Percentiles rank a stretch among this genome's conserved stretches.
phyloP scores from a whole-genome alignment of 2,888 invertebrate species.

The Plagodis pulveraria region DNA sequence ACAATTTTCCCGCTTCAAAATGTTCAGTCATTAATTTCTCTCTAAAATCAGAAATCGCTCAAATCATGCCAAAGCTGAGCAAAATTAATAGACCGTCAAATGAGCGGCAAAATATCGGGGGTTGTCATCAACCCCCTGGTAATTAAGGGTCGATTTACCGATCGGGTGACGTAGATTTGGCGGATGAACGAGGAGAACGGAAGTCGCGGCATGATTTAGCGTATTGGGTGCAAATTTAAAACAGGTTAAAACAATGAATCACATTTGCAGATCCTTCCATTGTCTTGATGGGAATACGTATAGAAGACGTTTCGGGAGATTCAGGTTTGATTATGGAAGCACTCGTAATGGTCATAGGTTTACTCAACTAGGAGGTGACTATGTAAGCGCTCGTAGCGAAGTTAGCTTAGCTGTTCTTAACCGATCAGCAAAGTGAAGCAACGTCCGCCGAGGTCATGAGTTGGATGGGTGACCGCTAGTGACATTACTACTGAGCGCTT shows the following conservation, averaged over 20 bases:
- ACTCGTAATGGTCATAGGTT: no score
- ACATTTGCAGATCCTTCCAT: constrained; percentile 16
- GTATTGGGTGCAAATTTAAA: background rate
- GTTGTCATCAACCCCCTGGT: constrained; percentile 49
- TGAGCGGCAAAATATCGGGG: constrained; percentile 53
- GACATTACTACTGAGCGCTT: no score
- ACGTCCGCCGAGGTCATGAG: no score
- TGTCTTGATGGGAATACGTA: no score
- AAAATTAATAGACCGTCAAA: constrained; percentile 58
- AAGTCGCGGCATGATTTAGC: background rate
- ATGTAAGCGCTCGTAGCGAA: no score
- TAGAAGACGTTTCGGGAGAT: no score
- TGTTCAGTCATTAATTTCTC: background rate
- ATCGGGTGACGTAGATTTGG: constrained; percentile 45
- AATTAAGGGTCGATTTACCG: constrained; percentile 56
- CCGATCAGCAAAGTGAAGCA: no score
- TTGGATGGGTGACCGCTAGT: no score
- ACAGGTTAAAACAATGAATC: background rate
- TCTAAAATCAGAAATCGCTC: constrained; percentile 19
- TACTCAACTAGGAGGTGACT: no score
- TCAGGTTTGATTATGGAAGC: no score
- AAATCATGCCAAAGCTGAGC: constrained; percentile 41
- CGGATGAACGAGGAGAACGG: constrained; percentile 1
- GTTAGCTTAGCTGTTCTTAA: no score
- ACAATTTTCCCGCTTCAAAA: no score